A percentile compares a stretch with the other conserved stretches of the same genome.
phyloP scores from a whole-genome alignment of 2,797 vertebrate genomes.

The Trachops cirrhosus region DNA sequence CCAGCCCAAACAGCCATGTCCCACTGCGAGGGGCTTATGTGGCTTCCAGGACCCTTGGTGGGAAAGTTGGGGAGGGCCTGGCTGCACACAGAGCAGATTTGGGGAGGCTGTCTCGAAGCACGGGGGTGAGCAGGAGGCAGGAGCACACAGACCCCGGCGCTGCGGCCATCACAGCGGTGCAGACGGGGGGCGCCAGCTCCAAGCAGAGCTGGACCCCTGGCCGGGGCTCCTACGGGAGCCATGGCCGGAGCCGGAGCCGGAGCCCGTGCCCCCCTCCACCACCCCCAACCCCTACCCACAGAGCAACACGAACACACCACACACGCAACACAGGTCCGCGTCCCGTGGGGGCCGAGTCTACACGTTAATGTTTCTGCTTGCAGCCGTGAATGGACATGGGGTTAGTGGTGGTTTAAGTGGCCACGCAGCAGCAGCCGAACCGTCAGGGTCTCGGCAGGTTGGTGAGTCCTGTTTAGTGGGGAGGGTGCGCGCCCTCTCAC shows the following conservation, averaged over 20 bases:
- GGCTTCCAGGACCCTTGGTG: neutral
- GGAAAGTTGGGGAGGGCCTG: neutral
- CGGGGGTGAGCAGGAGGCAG: accelerated
- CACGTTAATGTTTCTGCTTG: neutral
- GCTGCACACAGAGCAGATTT: neutral
- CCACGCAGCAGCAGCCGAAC: constrained; percentile 56
- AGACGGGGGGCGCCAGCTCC: neutral
- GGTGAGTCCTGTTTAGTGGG: constrained; percentile 84
- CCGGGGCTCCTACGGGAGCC: neutral
- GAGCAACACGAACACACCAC: neutral
- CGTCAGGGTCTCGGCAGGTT: constrained; percentile 1
- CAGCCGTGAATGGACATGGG: neutral
- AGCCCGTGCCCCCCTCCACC: neutral
- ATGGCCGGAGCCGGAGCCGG: neutral
- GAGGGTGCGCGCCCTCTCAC: constrained; percentile 76
- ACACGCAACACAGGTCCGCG: neutral
- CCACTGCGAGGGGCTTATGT: accelerated
- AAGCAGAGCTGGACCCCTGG: neutral
- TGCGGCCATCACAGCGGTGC: accelerated
- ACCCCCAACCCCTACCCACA: neutral
- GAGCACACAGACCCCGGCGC: accelerated
- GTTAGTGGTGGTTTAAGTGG: constrained; percentile 78
- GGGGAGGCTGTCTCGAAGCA: neutral
- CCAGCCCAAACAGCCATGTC: neutral
- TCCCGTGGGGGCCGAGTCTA: neutral